Conservation (phyloP, 2,888 invertebrate genomes). For the Eucera pruinosa region DNA sequence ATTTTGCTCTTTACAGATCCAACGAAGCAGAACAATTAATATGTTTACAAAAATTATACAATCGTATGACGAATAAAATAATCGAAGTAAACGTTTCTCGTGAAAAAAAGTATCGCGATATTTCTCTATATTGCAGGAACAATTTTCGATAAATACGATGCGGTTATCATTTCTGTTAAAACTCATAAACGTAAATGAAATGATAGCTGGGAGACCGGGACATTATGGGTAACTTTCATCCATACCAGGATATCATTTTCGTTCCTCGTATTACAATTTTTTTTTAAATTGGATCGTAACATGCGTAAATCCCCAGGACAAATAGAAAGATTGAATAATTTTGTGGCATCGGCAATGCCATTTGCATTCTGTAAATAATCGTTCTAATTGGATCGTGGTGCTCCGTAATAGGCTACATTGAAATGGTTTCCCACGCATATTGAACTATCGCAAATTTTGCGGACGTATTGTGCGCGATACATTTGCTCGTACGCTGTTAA, state of each 20-base stretch:
- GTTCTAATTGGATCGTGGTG: slow-evolving; percentile 44
- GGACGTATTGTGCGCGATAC: slow-evolving; percentile 3
- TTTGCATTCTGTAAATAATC: slow-evolving; percentile 46
- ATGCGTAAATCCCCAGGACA: slow-evolving; percentile 12
- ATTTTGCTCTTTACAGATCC: no score
- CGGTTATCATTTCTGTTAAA: background rate
- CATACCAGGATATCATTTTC: background rate
- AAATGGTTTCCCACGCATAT: slow-evolving; percentile 34
- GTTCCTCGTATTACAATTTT: background rate
- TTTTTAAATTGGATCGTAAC: slow-evolving; percentile 12
- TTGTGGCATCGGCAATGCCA: slow-evolving; percentile 27
- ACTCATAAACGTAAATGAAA: slow-evolving; percentile 1
- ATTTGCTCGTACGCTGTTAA: slow-evolving; percentile 14
- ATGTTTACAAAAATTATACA: no score
- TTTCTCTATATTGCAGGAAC: no score
- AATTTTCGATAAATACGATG: background rate
- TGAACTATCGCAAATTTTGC: slow-evolving; percentile 13
- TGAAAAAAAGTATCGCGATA: no score
- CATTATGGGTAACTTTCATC: slow-evolving; percentile 1
- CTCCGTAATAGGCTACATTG: slow-evolving; percentile 33
- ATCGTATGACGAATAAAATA: no score
- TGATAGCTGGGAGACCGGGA: background rate
- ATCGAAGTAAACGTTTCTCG: no score
- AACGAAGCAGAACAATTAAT: no score
- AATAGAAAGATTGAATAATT: slow-evolving; percentile 37